Evolutionary conservation across 2,113 vertebrate species (phyloP).

Genomic region (Nesospiza acunhae): DNA sequence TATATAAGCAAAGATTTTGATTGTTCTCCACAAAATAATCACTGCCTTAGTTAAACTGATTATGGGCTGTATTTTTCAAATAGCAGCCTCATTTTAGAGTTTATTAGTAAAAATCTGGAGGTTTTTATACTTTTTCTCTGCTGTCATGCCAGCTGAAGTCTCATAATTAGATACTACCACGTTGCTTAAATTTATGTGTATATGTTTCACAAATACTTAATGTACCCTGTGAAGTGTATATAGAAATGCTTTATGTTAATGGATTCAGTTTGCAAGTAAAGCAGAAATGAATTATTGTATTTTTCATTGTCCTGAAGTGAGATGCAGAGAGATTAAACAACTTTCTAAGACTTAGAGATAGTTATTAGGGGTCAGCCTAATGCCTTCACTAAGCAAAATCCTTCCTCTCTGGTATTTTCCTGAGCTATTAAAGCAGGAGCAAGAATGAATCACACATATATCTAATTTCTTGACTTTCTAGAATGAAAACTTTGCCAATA

Average conservation of each 20-base stretch:
- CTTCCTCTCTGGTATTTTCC: not conserved
- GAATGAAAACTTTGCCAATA: not conserved
- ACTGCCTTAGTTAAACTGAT: not conserved
- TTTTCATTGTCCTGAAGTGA: not conserved
- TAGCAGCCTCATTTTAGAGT: not conserved
- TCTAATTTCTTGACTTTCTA: not conserved
- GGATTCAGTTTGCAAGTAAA: not conserved
- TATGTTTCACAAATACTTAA: not conserved
- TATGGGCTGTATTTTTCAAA: not conserved
- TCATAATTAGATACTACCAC: not conserved
- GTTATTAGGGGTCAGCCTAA: not conserved
- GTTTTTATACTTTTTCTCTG: not conserved
- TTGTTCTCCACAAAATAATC: not conserved
- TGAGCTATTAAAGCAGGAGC: not conserved
- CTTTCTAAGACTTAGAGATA: not conserved
- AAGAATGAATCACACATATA: not conserved
- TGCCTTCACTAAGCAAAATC: not conserved
- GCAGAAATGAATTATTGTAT: not conserved
- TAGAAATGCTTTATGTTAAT: not conserved
- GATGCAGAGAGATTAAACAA: not conserved
- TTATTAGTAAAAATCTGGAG: not conserved
- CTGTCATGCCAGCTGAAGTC: not conserved
- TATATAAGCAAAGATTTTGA: not conserved
- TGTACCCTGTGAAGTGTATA: not conserved
- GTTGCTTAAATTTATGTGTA: not conserved